Base-by-base conservation (phyloP, 2,113 vertebrate species). In the Craseonycteris thonglongyai region DNA sequence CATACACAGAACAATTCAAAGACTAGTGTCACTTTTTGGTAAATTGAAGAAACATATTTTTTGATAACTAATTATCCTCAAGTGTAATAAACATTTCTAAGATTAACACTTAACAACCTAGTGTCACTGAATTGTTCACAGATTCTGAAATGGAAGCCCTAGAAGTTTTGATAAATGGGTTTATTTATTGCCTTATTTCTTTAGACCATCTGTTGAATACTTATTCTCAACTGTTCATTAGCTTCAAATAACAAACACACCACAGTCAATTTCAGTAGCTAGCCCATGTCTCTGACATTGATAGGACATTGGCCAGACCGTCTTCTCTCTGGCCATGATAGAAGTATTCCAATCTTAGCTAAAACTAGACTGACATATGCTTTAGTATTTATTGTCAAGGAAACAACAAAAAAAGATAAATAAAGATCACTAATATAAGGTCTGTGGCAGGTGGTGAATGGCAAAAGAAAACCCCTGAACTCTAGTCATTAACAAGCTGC, bases 181-280 rank as follows among this genome's bases (percentile, higher is more conserved):
- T 96, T 88, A 90, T 35, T 63, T 94, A 68, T 68, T 95, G 16
- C 61, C 78, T 86, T 72, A 74, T 95, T 96, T 96, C 74, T 76
- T 54, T 51, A 26, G 35, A n/a, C 38, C 72, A n/a, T 90, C 78
- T 95, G 30, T 91, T 88, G 95, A 97, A 91, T 68, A 38, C 47
- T 96, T 74, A 45, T 58, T 93, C 86, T 94, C 81, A 88, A 54
- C 45, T 90, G 21, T 95, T 97, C 85, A 65, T 75, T 84, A 92
- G 66, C 58, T 94, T 96, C 59, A 49, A 79, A 30, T 74, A 96
- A 65, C 54, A 93, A 33, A 40, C 51, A 35, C 3, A 82, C 24
- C 22, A n/a, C 8, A 69, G 76, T 80, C 79, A 35, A n/a, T 74
- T 74, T 78, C 74, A 76, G 72, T 38, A 92, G 76, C 94, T 65